These are phyloP conservation scores for Solen grandis DNA, from an alignment of 1,140 invertebrate genomes.

Conservation along the genomic window DNA sequence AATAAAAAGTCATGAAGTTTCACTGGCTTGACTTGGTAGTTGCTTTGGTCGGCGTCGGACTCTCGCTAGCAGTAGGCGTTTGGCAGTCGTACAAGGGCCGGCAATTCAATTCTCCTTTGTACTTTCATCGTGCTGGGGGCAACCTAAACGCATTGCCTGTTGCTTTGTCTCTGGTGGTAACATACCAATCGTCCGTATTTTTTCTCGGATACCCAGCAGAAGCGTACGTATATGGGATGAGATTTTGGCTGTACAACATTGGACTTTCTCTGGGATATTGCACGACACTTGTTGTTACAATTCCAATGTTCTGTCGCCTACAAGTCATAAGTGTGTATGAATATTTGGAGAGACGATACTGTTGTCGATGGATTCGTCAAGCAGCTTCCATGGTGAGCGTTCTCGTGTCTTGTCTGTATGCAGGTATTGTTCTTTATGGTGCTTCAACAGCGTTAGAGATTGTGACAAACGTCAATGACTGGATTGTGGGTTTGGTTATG, in stretches of 20 bases:
- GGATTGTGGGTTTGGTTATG: slow-evolving; percentile 16
- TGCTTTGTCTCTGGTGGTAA: slow-evolving; percentile 30
- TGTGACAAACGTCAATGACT: slow-evolving; percentile 6
- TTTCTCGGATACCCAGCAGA: slow-evolving; percentile 30
- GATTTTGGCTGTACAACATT: slow-evolving; percentile 10
- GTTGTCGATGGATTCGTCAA: slow-evolving; percentile 1
- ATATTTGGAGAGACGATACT: slow-evolving; percentile 24
- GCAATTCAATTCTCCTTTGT: slow-evolving; percentile 79
- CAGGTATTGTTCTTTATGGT: slow-evolving; percentile 17
- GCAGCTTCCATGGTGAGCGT: background rate
- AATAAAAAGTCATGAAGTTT: too few relatives aligned
- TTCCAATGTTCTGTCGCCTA: slow-evolving; percentile 31
- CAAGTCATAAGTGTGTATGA: slow-evolving; percentile 39
- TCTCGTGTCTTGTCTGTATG: background rate
- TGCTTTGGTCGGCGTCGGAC: slow-evolving; percentile 35
- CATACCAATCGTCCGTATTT: slow-evolving; percentile 37
- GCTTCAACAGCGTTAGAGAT: slow-evolving; percentile 15
- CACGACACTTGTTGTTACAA: slow-evolving; percentile 8
- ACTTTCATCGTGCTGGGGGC: slow-evolving; percentile 23
- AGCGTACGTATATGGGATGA: slow-evolving; percentile 12
- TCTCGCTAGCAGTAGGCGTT: slow-evolving; percentile 79
- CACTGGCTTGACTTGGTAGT: slow-evolving; percentile 63
- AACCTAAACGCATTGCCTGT: slow-evolving; percentile 28
- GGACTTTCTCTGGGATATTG: slow-evolving; percentile 8
- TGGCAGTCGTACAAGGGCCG: background rate